These are phyloP conservation scores for Actinemys pallida DNA, from an alignment of 2,113 vertebrate species.

Conservation along the genomic window DNA sequence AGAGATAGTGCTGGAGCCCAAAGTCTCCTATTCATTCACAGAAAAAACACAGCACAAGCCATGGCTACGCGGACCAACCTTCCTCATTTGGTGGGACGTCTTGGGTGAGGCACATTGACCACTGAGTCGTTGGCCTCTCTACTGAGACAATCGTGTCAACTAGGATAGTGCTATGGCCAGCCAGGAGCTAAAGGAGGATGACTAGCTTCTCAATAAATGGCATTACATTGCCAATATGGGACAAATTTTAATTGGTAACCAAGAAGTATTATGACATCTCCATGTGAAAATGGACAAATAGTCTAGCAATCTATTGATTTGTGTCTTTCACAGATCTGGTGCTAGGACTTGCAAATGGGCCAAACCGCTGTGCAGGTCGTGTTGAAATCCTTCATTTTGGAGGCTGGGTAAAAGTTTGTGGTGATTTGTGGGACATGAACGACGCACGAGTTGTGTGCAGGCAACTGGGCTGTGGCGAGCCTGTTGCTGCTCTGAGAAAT, in stretches of 20 bases:
- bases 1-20: too few species aligned
- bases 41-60: too few species aligned
- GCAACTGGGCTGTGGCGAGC: slow-evolving; percentile 39
- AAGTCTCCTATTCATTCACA: too few species aligned
- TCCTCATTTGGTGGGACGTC: too few species aligned
- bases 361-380: background rate
- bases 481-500: background rate
- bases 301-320: background rate
- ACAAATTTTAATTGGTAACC: background rate
- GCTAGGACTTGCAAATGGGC: background rate
- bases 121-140: background rate
- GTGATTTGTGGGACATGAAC: slow-evolving; percentile 17
- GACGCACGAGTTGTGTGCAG: slow-evolving; percentile 13
- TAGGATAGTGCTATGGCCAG: background rate
- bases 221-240: background rate
- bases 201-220: background rate
- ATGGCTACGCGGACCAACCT: too few species aligned
- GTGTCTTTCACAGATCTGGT: background rate
- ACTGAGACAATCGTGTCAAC: background rate
- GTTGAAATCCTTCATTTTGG: slow-evolving; percentile 46
- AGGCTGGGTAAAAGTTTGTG: slow-evolving; percentile 48
- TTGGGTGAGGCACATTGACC: too few species aligned
- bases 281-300: background rate
- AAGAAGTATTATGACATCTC: background rate
- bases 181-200: background rate